Evolutionary conservation across 2,797 vertebrate genomes (phyloP), one percentile per base, ranked within the genome.

Genomic region (Sciaenops ocellatus): DNA sequence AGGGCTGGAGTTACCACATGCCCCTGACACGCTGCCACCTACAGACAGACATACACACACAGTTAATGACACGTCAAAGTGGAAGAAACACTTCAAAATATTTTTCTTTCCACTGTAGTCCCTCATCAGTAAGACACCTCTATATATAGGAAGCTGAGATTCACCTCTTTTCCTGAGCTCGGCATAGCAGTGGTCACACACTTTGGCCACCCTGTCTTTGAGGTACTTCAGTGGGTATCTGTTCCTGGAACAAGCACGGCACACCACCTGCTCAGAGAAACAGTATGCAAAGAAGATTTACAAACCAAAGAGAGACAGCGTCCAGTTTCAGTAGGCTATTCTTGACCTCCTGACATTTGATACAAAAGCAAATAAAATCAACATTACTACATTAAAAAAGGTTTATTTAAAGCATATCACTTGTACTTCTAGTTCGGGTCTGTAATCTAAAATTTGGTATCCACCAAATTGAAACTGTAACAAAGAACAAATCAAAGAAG

Each of bases 181-280:
- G 0, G 88, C 68, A 2, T 96, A 97, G 93, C 98, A 99, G 92
- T 95, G 96, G 34, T 99, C 96, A 76, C 98, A 99, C 77, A 99
- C 98, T 96, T 99, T 99, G 78, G 96, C 97, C 92, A 96, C 89
- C 64, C 97, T 93, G 90, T 98, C 97, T 94, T 97, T 99, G 93
- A 99, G 97, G 95, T 99, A 99, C 95, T 97, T 99, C 80, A 99
- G 95, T 10, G 98, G 97, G 88, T 97, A 98, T 94, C 98, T 97
- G 94, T 99, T 98, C 85, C 96, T 95, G 15, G 97, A 99, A 85
- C 98, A 99, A 80, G 97, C 96, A 38, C 97, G 96, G 87, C 98
- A 99, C 80, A 99, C 96, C 60, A 99, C 98, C 98, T 99, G 91
- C 61, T 82, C 70, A 63, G 3, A 79, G 54, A 79, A 15, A 85